A percentile compares a stretch with the other conserved stretches of the same genome.
These are phyloP conservation scores for Rhinoptilus africanus DNA, from an alignment of 2,113 vertebrate genomes.

Conservation along the genomic window DNA sequence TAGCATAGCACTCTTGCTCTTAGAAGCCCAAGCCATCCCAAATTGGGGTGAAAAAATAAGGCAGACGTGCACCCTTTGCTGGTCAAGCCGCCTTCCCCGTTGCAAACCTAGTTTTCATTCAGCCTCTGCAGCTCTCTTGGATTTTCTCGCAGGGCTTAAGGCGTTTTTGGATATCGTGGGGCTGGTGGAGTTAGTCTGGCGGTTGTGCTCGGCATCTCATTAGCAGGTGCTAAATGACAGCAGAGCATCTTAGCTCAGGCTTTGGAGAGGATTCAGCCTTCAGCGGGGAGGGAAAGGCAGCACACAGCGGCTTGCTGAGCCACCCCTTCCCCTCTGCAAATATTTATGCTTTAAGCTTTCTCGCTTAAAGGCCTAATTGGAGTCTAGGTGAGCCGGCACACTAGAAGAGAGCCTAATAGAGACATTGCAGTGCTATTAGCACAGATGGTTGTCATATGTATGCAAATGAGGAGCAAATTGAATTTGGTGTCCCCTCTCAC, in stretches of 20 bases:
- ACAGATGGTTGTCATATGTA: constrained; percentile 99
- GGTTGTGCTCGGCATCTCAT: background rate
- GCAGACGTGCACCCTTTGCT: accelerated
- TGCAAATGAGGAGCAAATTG: constrained; percentile 97
- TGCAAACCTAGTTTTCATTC: background rate
- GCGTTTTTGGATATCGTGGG: accelerated
- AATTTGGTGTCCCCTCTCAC: constrained; percentile 89
- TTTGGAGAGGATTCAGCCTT: background rate
- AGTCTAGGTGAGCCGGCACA: constrained; percentile 57
- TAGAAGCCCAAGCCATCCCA: background rate
- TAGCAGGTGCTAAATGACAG: background rate
- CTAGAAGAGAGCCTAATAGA: constrained; percentile 84
- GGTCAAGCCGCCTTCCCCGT: background rate
- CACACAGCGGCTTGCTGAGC: background rate
- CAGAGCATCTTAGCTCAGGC: background rate
- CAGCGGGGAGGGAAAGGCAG: background rate
- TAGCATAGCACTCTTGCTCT: background rate
- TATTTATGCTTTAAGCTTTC: constrained; percentile 66
- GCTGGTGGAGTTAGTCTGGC: background rate
- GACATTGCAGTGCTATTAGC: constrained; percentile 90
- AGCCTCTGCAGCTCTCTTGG: background rate
- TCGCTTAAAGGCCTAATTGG: constrained; percentile 56
- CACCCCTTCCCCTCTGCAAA: constrained; percentile 68
- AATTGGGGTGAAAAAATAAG: background rate
- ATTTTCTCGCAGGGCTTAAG: accelerated